Evolutionary conservation across 2,888 invertebrate species (phyloP).

Genomic region (Heterodera filipjevi): DNA sequence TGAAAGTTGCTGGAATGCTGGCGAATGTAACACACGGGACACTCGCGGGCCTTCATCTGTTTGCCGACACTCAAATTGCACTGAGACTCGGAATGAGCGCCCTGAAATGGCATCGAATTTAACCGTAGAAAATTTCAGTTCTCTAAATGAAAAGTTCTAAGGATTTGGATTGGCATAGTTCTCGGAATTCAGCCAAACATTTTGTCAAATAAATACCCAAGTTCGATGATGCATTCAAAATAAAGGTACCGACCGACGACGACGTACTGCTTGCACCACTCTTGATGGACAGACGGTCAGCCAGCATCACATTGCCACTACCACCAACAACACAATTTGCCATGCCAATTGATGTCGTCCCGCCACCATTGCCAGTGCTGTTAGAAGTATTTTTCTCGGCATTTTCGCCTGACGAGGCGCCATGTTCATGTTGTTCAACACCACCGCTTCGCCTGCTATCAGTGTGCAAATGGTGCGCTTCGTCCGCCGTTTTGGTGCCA

Average conservation of each 20-base stretch:
- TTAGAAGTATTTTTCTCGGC: neutral
- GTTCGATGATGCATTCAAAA: too few species aligned
- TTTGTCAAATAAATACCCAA: too few species aligned
- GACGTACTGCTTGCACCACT: constrained; percentile 24
- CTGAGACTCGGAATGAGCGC: constrained; percentile 3
- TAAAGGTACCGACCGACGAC: neutral
- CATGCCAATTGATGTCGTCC: neutral
- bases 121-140: neutral
- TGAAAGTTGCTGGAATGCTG: constrained; percentile 54
- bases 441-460: neutral
- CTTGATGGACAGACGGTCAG: constrained; percentile 24
- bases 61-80: constrained; percentile 23
- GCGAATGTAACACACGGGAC: constrained; percentile 59
- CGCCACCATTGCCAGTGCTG: neutral
- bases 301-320: neutral
- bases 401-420: neutral
- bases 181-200: too few species aligned
- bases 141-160: neutral
- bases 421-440: neutral
- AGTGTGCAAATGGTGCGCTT: neutral
- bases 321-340: neutral
- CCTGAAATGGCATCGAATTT: neutral
- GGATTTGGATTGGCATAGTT: too few species aligned
- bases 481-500: neutral
- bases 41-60: constrained; percentile 47